A percentile compares a stretch with the other conserved stretches of the same genome.
phyloP scores from a whole-genome alignment of 2,888 invertebrate genomes.

The Xestia xanthographa region DNA sequence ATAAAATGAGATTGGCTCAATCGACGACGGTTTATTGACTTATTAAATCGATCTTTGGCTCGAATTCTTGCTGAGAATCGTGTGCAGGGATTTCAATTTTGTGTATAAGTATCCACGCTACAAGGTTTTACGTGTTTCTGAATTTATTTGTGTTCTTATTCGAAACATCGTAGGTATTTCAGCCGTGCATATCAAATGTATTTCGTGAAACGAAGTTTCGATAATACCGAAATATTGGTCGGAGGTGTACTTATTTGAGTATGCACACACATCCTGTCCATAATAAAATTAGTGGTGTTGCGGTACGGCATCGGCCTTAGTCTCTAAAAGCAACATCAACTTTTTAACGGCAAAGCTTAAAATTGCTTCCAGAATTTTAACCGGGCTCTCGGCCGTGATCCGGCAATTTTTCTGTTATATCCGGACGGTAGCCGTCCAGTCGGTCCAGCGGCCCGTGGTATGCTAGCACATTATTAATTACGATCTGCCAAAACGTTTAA shows the following conservation, averaged over 20 bases:
- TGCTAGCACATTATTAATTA: slow-evolving; percentile 88
- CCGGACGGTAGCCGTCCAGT: slow-evolving; percentile 77
- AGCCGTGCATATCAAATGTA: slow-evolving; percentile 24
- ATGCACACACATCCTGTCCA: slow-evolving; percentile 64
- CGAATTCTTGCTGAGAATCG: slow-evolving; percentile 76
- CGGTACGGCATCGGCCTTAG: slow-evolving; percentile 69
- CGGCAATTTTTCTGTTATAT: slow-evolving; percentile 88
- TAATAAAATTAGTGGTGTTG: slow-evolving; percentile 74
- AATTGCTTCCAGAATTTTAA: slow-evolving; percentile 82
- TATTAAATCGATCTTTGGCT: slow-evolving; percentile 87
- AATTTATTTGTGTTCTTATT: slow-evolving; percentile 50
- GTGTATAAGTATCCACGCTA: slow-evolving; percentile 63
- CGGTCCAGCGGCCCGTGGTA: slow-evolving; percentile 75
- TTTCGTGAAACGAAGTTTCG: background rate
- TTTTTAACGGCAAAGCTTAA: slow-evolving; percentile 75
- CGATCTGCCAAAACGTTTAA: slow-evolving; percentile 85
- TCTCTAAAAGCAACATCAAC: slow-evolving; percentile 76
- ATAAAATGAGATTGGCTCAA: slow-evolving; percentile 88
- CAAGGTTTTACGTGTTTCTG: slow-evolving; percentile 51
- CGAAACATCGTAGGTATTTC: slow-evolving; percentile 11
- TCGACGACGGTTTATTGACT: slow-evolving; percentile 87
- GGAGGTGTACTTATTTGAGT: slow-evolving; percentile 41
- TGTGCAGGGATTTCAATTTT: slow-evolving; percentile 74
- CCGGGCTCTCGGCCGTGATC: slow-evolving; percentile 79
- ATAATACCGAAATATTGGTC: slow-evolving; percentile 32